These are phyloP conservation scores for Latrodectus geometricus DNA, from an alignment of 1,140 invertebrate species.

Conservation along the genomic window DNA sequence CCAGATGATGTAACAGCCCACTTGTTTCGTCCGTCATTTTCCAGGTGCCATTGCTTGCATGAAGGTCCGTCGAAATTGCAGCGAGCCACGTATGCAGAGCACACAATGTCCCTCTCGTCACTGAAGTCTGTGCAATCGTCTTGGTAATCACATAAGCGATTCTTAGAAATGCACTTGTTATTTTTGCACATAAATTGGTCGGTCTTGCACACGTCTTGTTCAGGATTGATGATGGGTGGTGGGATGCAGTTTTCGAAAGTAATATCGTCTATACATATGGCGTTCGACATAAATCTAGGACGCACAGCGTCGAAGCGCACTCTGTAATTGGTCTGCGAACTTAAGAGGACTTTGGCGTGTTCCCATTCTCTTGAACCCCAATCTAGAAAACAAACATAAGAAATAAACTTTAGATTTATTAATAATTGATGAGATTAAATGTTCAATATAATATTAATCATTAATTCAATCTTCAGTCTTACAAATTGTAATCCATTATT, in stretches of 20 bases:
- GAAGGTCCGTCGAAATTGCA: constrained; percentile 36
- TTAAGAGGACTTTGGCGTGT: constrained; percentile 27
- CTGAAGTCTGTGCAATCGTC: constrained; percentile 45
- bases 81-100: constrained; percentile 7
- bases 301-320: constrained; percentile 26
- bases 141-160: constrained; percentile 39
- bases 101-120: constrained; percentile 46
- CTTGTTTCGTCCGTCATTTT: neutral
- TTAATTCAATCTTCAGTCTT: no score
- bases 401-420: no score
- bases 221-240: neutral
- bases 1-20: neutral
- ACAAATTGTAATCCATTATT: no score
- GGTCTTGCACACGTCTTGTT: constrained; percentile 4
- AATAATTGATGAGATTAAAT: no score
- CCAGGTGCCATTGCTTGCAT: constrained; percentile 9
- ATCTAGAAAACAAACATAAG: neutral
- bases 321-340: constrained; percentile 12
- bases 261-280: constrained; percentile 39
- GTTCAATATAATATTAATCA: no score
- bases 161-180: constrained; percentile 20
- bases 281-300: neutral
- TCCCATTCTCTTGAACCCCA: constrained; percentile 8
- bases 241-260: constrained; percentile 38
- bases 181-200: constrained; percentile 41